These are phyloP conservation scores for Cherax destructor DNA, from an alignment of 1,140 invertebrate species.

Conservation along the genomic window DNA sequence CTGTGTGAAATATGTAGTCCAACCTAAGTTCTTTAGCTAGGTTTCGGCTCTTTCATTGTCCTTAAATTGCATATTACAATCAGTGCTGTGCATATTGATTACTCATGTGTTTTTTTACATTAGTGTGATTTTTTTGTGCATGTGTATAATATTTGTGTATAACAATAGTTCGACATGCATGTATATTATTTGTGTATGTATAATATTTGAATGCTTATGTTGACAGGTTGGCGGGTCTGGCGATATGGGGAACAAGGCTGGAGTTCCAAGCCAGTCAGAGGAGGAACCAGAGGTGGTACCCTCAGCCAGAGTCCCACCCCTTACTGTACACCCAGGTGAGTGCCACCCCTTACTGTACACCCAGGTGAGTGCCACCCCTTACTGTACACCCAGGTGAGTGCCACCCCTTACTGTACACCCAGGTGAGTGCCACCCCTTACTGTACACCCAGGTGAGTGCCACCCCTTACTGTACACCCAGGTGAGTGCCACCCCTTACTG, in stretches of 20 bases:
- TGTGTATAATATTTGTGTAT: neutral
- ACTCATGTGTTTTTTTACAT: neutral
- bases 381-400: neutral
- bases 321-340: constrained; percentile 57
- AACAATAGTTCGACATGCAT: neutral
- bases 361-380: neutral
- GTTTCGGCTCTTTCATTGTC: too few relatives aligned
- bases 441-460: constrained; percentile 20
- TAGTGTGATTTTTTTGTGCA: constrained; percentile 7
- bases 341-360: neutral
- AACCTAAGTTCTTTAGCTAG: too few relatives aligned
- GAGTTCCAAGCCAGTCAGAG: constrained; percentile 71
- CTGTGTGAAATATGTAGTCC: too few relatives aligned
- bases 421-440: too few relatives aligned
- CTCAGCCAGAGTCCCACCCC: constrained; percentile 75
- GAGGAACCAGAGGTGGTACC: constrained; percentile 72
- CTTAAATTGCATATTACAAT: too few relatives aligned
- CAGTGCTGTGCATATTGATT: neutral
- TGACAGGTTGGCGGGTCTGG: constrained; percentile 71
- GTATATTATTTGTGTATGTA: neutral
- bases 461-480: constrained; percentile 56
- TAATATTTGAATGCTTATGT: constrained; percentile 3
- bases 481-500: neutral
- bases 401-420: too few relatives aligned
- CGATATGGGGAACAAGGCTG: constrained; percentile 73